A percentile compares a stretch with the other conserved stretches of the same genome.
Conservation (phyloP, 2,888 invertebrate genomes). For the Apamea anceps region DNA sequence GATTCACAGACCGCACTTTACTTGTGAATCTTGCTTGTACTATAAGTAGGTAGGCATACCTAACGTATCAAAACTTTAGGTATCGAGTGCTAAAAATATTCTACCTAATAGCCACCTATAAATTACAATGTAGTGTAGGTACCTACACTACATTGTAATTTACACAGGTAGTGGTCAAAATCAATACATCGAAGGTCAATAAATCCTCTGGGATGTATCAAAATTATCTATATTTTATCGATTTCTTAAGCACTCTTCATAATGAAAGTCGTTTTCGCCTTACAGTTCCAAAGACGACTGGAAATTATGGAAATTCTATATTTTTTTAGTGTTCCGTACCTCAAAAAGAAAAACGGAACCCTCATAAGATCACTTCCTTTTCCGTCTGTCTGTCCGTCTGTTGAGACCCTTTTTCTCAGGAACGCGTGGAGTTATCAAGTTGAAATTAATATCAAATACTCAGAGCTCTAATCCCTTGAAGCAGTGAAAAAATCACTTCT, state of each 20-base stretch:
- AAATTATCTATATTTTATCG: neutral
- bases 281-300: neutral
- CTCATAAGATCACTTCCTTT: too few species aligned
- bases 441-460: too few species aligned
- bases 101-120: neutral
- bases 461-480: too few species aligned
- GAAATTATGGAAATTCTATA: neutral
- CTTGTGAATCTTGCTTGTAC: neutral
- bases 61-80: neutral
- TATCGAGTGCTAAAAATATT: neutral
- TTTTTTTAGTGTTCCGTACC: too few species aligned
- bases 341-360: too few species aligned
- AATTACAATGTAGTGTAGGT: neutral
- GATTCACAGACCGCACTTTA: neutral
- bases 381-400: too few species aligned
- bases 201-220: neutral
- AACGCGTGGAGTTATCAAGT: too few species aligned
- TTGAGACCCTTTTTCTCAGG: too few species aligned
- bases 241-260: neutral
- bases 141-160: too few species aligned
- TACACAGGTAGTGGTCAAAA: neutral
- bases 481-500: too few species aligned
- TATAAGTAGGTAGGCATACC: neutral
- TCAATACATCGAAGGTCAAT: slow-evolving; percentile 9
- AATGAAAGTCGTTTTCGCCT: neutral